These are phyloP conservation scores for Cololabis saira DNA, from an alignment of 2,113 vertebrate species.

Conservation along the genomic window DNA sequence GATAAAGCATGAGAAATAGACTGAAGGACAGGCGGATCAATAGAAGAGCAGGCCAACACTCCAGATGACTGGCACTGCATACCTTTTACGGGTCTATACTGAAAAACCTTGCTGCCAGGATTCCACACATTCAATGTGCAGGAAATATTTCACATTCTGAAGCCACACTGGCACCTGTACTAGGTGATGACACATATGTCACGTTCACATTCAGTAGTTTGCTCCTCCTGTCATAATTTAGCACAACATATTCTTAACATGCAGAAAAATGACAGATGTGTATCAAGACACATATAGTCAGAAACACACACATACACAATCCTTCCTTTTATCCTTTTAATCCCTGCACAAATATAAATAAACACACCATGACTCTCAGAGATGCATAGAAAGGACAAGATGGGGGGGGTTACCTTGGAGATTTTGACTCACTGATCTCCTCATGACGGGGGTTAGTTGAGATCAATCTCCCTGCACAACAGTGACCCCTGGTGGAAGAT, in stretches of 20 bases:
- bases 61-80: conserved; percentile 5
- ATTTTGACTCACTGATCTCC: conserved; percentile 66
- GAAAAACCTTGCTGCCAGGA: conserved; percentile 45
- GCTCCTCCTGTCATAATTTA: conserved; percentile 13
- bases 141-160: conserved; percentile 40
- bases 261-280: conserved; percentile 26
- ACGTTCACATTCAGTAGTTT: conserved; percentile 47
- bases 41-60: background rate
- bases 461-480: conserved; percentile 75
- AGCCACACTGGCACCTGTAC: conserved; percentile 18
- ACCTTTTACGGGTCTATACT: conserved; percentile 11
- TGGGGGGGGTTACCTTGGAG: conserved; percentile 30
- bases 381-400: conserved; percentile 32
- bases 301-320: background rate
- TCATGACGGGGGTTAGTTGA: conserved; percentile 38
- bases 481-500: conserved; percentile 79
- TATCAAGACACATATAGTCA: background rate
- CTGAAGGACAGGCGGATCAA: background rate
- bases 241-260: conserved; percentile 33
- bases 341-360: conserved; percentile 8
- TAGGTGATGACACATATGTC: conserved; percentile 32
- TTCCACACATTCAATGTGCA: conserved; percentile 30
- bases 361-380: conserved; percentile 12
- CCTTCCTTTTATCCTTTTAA: background rate
- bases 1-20: background rate